Evolutionary conservation across 2,113 vertebrate species (phyloP), one percentile per base, ranked within the genome.

Genomic region (Oxygymnocypris stewartii): DNA sequence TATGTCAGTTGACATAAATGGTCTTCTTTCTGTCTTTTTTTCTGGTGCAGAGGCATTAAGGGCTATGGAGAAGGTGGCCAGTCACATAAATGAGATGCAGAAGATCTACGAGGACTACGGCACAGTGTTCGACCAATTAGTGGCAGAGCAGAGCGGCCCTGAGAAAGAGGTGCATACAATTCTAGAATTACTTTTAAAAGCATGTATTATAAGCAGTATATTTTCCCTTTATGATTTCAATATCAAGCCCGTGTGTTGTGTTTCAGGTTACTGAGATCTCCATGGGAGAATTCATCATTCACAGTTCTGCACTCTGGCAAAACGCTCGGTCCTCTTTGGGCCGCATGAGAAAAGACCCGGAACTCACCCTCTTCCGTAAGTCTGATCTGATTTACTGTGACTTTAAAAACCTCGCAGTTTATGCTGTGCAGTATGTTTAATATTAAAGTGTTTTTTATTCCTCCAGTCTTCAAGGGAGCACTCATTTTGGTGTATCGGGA

Each of bases 71-170:
- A 97, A 96, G 89, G 97, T 97, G 31, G 97, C 97, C 28, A 97
- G 94, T 90, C 96, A 97, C 89, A 97, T 97, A 90, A 97, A 97
- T 0, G 97, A 97, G 92, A 97, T 97, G 97, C 97, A 97, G 93
- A 97, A 97, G 92, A 96, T 97, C 49, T 96, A 97, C 0, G 97
- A 97, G 90, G 97, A 96, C 83, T 97, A 96, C 0, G 96, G 97
- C 67, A 93, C 96, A 0, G 96, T 97, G 86, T 97, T 97, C 84
- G 96, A 97, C 91, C 96, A 97, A 89, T 92, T 97, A 4, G 96
- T 97, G 14, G 94, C 96, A 8, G 96, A 97, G 87, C 96, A 97
- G 91, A 96, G 94, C n/a, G 94, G 95, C 71, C 90, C 93, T 2
- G 95, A 97, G 90, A 96, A 95, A 90, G 96, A 97, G 96, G 97